phyloP scores from a whole-genome alignment of 2,888 invertebrate species.

The Lasioglossum villosulum region DNA sequence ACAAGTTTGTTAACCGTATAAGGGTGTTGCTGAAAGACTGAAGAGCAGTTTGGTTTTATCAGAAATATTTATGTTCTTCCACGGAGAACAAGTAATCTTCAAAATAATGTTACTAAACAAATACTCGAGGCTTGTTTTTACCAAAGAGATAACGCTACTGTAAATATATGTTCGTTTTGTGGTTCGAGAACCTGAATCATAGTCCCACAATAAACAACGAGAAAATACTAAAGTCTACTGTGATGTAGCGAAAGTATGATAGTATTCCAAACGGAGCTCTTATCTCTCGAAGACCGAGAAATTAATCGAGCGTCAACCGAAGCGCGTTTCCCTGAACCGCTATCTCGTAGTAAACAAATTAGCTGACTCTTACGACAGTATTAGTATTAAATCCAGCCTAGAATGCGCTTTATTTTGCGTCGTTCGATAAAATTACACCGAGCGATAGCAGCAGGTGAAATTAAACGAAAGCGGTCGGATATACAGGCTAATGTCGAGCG shows the following conservation, averaged over 20 bases:
- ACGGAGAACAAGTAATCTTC: no score
- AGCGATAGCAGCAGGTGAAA: not conserved
- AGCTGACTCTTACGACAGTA: not conserved
- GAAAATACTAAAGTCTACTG: not conserved
- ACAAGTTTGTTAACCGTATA: not conserved
- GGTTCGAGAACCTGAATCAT: not conserved
- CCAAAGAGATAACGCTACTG: no score
- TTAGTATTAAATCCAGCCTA: not conserved
- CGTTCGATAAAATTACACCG: not conserved
- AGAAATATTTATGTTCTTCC: not conserved
- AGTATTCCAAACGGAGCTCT: not conserved
- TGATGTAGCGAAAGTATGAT: not conserved
- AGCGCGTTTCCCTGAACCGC: not conserved
- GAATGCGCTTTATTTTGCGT: not conserved
- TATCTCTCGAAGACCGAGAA: not conserved
- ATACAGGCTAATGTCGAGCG: not conserved
- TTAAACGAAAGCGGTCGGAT: conserved; percentile 6
- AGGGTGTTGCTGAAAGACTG: not conserved
- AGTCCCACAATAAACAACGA: not conserved
- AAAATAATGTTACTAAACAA: no score
- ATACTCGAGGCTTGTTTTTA: no score
- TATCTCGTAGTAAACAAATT: not conserved
- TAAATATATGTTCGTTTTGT: not conserved
- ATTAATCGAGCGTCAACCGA: not conserved
- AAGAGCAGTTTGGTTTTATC: not conserved